Base-by-base conservation (phyloP, 2,113 vertebrate genomes). In the Phylloscopus trochilus region DNA sequence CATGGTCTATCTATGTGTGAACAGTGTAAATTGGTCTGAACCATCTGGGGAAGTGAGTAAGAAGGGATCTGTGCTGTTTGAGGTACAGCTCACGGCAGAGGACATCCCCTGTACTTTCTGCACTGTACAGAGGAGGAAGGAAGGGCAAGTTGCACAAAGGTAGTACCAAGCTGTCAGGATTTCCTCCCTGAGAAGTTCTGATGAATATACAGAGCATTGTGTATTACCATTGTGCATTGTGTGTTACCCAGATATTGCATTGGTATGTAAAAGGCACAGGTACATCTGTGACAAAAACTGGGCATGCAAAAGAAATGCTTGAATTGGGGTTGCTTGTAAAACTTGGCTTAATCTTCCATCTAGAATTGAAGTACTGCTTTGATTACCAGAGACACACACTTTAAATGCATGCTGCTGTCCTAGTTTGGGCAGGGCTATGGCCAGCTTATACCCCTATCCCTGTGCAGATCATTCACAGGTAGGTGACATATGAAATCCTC, bases 391-490 rank as follows among this genome's bases (percentile, higher is more conserved):
- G 35, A 10, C 15, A 7, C 2, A 10, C 17, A 7, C 2, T 68
- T 69, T 11, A 64, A 74, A 64, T 35, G 33, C 10, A 3, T 31
- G 9, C 18, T 79, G 37, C 84, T 93, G 66, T 58, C 67, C 62
- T 78, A 47, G 14, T 43, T 59, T 83, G 26, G 59, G 22, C 20
- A 44, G 1, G 2, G 49, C 60, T 78, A 69, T 13, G 4, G 60
- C 67, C 72, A 80, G 62, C 51, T 84, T 0, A 0, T 74, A 13
- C 46, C 21, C 55, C 41, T 19, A 10, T 35, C 51, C 53, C 76
- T 44, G 33, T 74, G 53, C 41, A 53, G 91, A 72, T 72, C 46
- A 23, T 89, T 95, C 92, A 64, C 92, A 92, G 84, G 86, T 83
- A 95, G 94, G 87, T 95, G 83, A 80, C 75, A 85, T 2, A 93